Percentiles rank a stretch among this genome's conserved stretches.
These are phyloP conservation scores for Pheosia tremula DNA, from an alignment of 2,888 invertebrate species.

Conservation along the genomic window DNA sequence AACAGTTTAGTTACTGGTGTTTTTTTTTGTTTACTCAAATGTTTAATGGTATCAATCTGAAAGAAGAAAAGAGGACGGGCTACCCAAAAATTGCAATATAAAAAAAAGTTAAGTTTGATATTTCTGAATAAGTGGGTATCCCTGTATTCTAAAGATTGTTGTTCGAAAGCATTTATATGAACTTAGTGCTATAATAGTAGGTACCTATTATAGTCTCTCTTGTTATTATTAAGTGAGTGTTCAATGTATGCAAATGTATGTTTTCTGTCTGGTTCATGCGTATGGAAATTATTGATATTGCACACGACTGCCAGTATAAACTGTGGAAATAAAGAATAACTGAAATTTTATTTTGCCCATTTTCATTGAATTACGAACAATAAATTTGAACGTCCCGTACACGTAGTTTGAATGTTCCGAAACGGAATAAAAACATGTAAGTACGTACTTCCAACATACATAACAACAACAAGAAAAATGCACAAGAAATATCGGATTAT, in stretches of 20 bases:
- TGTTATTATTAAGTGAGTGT: conserved; percentile 32
- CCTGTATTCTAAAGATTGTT: not conserved
- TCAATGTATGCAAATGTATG: conserved; percentile 9
- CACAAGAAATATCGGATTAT: no score
- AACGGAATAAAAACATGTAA: no score
- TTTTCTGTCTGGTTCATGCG: conserved; percentile 3
- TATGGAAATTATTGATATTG: conserved; percentile 39
- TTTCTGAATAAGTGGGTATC: not conserved
- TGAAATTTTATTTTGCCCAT: conserved; percentile 21
- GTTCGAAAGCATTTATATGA: conserved; percentile 68
- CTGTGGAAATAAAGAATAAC: conserved; percentile 36
- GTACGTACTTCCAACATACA: no score
- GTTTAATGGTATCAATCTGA: conserved; percentile 35
- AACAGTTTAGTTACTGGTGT: conserved; percentile 33
- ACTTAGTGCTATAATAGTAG: conserved; percentile 15
- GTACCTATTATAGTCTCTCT: conserved; percentile 40
- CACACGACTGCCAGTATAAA: conserved; percentile 53
- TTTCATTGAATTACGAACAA: conserved; percentile 4
- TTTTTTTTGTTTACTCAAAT: conserved; percentile 28
- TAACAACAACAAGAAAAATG: no score
- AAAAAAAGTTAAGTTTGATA: not conserved
- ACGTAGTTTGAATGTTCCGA: no score
- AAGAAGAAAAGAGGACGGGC: no score
- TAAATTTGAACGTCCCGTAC: no score
- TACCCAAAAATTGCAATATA: no score